Base-by-base conservation (phyloP, 2,888 invertebrate species). In the Platycheirus rosarum region DNA sequence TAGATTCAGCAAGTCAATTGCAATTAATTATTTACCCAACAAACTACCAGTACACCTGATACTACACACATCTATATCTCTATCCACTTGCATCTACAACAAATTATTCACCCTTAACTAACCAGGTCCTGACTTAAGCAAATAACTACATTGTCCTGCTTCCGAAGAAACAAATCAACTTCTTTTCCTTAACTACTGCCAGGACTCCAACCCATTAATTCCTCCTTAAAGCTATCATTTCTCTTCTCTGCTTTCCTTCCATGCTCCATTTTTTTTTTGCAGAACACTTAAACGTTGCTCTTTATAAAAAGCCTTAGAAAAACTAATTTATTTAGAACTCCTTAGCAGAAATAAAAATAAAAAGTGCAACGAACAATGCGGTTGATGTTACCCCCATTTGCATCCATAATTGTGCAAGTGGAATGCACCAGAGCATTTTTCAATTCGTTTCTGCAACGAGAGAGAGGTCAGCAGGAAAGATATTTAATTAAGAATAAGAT, bases 401-500 rank as follows among this genome's bases (percentile, higher is more conserved):
- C 26, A 13, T 16, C 42, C 42, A 60, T 57, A 18, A 60, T 16
- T 26, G 16, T 60, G 37, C 48, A 46, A 29, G 37, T 11, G 37
- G 51, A 51, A 16, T 51, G 51, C 60, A 68, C n/a, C n/a, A 40
- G 11, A 40, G 40, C 9, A 13, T 8, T 46, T 68, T 53, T 60
- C n/a, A 53, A 68, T 78, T 78, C 68, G 9, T 68, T 48, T 42
- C 40, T n/a, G n/a, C n/a, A n/a, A n/a, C n/a, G n/a, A n/a, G n/a
- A 78, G 62, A 53, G 40, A 26, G 40, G 42, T 62, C 68, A 20
- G 18, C 32, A 23, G 16, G n/a, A 23, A 14, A n/a, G n/a, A 16
- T 63, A 48, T 73, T 68, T 73, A 74, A 79, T 74, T 74, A 49
- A 32, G 23, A 53, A 53, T 40, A 62, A 53, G 66, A 79, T 69